Conservation (phyloP, 2,113 vertebrate species). For the Neogale vison region DNA sequence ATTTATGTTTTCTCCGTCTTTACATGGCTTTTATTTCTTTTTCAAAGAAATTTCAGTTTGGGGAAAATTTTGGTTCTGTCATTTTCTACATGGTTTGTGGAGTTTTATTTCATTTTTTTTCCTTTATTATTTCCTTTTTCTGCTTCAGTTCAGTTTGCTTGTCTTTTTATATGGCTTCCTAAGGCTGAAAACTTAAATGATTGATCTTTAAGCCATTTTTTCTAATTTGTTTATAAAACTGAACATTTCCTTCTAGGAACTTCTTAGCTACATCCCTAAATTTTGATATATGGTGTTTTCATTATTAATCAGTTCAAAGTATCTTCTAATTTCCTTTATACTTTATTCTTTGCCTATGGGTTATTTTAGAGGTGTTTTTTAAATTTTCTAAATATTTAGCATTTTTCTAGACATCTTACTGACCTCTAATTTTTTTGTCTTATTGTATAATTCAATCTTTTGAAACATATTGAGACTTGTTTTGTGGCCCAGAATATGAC, state of each 20-base stretch:
- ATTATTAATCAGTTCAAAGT: background rate
- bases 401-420: background rate
- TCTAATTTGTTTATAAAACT: background rate
- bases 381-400: background rate
- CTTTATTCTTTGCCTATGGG: background rate
- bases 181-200: background rate
- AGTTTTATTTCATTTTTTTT: background rate
- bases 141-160: background rate
- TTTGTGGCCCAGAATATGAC: background rate
- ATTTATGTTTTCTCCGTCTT: background rate
- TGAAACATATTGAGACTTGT: background rate
- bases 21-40: background rate
- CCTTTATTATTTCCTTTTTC: background rate
- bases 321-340: background rate
- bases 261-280: background rate
- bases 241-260: background rate
- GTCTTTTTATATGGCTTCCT: background rate
- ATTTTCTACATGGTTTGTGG: background rate
- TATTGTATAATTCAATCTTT: background rate
- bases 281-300: background rate
- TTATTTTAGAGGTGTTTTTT: background rate
- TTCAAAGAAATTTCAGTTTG: background rate
- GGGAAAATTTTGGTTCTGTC: background rate
- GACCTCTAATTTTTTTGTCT: background rate
- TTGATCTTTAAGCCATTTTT: background rate